Percentiles rank a stretch among this genome's conserved stretches.
Conservation (phyloP, 2,888 invertebrate genomes). For the Cephalotes varians region DNA sequence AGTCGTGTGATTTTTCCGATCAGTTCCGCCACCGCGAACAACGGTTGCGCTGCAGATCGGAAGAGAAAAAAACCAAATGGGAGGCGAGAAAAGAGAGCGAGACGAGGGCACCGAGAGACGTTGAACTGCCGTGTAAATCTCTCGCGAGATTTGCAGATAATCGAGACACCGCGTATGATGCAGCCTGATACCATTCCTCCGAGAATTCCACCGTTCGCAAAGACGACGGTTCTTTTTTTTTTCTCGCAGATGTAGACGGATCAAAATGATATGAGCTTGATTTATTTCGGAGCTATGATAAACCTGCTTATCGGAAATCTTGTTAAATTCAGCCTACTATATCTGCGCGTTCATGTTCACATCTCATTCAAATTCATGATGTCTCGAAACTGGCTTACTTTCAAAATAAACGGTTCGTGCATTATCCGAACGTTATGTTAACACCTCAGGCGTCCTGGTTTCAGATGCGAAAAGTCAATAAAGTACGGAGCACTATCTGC, state of each 20-base stretch:
- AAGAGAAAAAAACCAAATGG: background rate
- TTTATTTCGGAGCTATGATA: constrained; percentile 8
- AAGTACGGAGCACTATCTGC: background rate
- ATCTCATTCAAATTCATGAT: constrained; percentile 47
- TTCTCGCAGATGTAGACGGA: background rate
- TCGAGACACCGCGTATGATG: constrained; percentile 17
- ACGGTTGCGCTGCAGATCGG: constrained; percentile 16
- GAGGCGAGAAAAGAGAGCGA: background rate
- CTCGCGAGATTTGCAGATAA: constrained; percentile 54
- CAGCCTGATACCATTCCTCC: constrained; percentile 4
- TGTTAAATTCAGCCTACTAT: background rate
- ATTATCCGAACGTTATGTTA: constrained; percentile 26
- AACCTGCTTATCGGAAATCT: constrained; percentile 19
- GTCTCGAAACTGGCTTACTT: constrained; percentile 32
- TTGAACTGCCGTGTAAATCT: constrained; percentile 34
- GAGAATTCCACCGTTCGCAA: background rate
- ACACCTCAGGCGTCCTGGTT: background rate
- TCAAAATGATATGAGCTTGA: constrained; percentile 9
- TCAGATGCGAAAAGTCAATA: constrained; percentile 5
- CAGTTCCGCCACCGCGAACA: constrained; percentile 45
- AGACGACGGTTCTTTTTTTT: background rate
- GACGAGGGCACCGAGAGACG: background rate
- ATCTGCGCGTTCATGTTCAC: background rate
- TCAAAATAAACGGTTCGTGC: constrained; percentile 22
- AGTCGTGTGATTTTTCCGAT: constrained; percentile 57